Evolutionary conservation across 2,888 invertebrate genomes (phyloP).

Genomic region (Blomia tropicalis): DNA sequence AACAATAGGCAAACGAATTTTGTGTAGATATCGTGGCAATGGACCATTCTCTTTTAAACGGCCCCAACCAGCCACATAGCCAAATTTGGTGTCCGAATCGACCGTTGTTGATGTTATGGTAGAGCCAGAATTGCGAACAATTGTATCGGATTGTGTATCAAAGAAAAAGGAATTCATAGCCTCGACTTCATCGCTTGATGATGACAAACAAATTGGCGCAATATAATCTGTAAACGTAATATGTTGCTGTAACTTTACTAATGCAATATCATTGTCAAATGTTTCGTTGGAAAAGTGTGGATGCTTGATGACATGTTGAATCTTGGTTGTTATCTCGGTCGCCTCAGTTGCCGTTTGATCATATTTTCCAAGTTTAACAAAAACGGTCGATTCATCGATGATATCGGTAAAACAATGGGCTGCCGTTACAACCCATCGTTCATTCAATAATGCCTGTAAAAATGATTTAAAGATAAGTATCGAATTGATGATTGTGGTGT

Average conservation of each 20-base stretch:
- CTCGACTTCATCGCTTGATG: not conserved
- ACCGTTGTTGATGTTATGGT: not conserved
- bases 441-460: conserved; percentile 29
- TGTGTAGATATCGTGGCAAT: conserved; percentile 29
- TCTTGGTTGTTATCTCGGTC: conserved; percentile 29
- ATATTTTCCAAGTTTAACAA: conserved; percentile 31
- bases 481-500: not conserved
- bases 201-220: conserved; percentile 30
- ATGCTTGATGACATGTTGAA: conserved; percentile 29
- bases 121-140: not conserved
- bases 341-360: conserved; percentile 29
- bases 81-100: conserved; percentile 25
- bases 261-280: conserved; percentile 32
- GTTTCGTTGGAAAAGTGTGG: conserved; percentile 30
- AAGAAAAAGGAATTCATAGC: conserved; percentile 10
- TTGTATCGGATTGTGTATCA: not conserved
- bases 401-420: conserved; percentile 31
- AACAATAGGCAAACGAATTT: conserved; percentile 31
- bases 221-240: conserved; percentile 31
- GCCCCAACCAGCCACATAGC: conserved; percentile 32
- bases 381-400: conserved; percentile 24
- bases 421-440: conserved; percentile 32
- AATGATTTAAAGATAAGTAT: not conserved
- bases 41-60: conserved; percentile 31
- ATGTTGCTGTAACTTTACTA: conserved; percentile 29